A percentile compares a stretch with the other conserved stretches of the same genome.
phyloP scores from a whole-genome alignment of 2,888 invertebrate genomes.

The Kuschelorhynchus macadamiae region DNA sequence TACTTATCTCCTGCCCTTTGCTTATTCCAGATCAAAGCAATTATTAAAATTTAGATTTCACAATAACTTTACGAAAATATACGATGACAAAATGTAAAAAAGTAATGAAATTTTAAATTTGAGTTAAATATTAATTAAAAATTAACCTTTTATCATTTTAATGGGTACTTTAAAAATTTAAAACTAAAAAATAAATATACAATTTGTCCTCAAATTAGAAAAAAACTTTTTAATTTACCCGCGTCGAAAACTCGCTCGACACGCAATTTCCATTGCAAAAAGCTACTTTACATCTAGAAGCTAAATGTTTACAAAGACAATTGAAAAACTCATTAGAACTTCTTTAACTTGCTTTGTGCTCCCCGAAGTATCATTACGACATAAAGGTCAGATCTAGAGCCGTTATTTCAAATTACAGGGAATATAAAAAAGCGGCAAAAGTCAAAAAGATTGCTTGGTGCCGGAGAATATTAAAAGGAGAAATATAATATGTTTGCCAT shows the following conservation, averaged over 20 bases:
- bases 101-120: too few species aligned
- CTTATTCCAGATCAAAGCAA: too few species aligned
- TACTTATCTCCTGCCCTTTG: too few species aligned
- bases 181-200: not conserved
- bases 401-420: conserved; percentile 46
- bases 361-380: conserved; percentile 39
- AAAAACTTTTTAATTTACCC: conserved; percentile 25
- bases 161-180: too few species aligned
- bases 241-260: conserved; percentile 22
- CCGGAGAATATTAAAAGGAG: conserved; percentile 19
- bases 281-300: conserved; percentile 38
- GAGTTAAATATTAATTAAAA: too few species aligned
- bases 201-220: conserved; percentile 6
- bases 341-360: conserved; percentile 42
- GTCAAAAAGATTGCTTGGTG: conserved; percentile 29
- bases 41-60: too few species aligned
- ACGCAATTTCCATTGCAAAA: conserved; percentile 42
- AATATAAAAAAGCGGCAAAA: conserved; percentile 24
- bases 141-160: too few species aligned
- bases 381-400: conserved; percentile 44
- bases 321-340: conserved; percentile 51
- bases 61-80: too few species aligned
- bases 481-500: conserved; percentile 24
- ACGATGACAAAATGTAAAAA: too few species aligned
- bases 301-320: conserved; percentile 44